Conservation (phyloP, 2,113 vertebrate genomes). For the Xiphophorus maculatus region DNA sequence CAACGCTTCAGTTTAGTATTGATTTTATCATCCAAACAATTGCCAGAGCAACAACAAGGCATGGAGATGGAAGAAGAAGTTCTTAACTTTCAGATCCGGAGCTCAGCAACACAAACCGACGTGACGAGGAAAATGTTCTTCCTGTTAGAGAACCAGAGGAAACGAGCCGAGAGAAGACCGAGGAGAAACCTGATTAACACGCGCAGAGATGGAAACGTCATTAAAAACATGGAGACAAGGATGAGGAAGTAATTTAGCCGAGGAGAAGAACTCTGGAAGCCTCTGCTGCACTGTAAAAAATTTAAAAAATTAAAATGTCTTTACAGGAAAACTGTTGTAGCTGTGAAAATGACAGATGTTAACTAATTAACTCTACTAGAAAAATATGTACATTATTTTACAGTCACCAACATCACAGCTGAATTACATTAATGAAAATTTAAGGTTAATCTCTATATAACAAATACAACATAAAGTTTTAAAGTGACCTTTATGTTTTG, state of each 20-base stretch:
- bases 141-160: slow-evolving; percentile 9
- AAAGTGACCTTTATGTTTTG: no score
- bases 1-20: slow-evolving; percentile 72
- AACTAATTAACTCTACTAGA: no score
- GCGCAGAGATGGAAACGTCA: slow-evolving; percentile 23
- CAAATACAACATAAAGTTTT: no score
- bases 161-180: background rate
- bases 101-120: background rate
- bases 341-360: no score
- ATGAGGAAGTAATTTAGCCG: slow-evolving; percentile 27
- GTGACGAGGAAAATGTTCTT: slow-evolving; percentile 12
- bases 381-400: no score
- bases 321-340: no score
- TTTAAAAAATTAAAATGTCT: no score
- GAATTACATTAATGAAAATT: no score
- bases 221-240: slow-evolving; percentile 31
- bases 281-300: no score
- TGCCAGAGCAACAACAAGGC: slow-evolving; percentile 24
- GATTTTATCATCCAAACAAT: slow-evolving; percentile 73
- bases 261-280: background rate
- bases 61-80: slow-evolving; percentile 13
- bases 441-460: no score
- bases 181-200: slow-evolving; percentile 16
- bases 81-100: background rate
- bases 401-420: no score